phyloP scores from a whole-genome alignment of 2,113 vertebrate genomes.

The Lethenteron camtschaticum region DNA sequence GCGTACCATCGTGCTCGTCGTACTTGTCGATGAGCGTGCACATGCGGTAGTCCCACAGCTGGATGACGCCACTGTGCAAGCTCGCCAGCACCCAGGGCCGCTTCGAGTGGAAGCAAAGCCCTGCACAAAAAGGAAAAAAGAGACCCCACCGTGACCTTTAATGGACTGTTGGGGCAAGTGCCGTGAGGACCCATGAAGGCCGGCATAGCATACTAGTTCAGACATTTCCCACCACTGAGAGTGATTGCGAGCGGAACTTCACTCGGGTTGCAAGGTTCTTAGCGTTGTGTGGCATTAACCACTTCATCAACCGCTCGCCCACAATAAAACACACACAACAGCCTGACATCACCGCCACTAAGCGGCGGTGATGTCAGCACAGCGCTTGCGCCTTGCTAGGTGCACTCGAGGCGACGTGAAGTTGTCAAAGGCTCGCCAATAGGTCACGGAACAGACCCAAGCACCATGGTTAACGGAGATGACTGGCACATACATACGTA shows the following conservation, averaged over 20 bases:
- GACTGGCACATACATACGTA: no score
- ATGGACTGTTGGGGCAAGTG: neutral
- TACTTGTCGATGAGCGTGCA: conserved; percentile 94
- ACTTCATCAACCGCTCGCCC: neutral
- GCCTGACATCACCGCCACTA: no score
- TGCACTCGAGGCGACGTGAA: no score
- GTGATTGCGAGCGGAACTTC: neutral
- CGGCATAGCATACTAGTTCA: neutral
- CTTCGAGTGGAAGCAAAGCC: conserved; percentile 83
- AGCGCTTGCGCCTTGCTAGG: no score
- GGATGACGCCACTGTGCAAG: conserved; percentile 86
- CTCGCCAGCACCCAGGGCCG: conserved; percentile 85
- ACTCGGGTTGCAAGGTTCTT: neutral
- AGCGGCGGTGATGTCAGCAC: no score
- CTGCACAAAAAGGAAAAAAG: conserved; percentile 17
- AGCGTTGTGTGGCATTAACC: neutral
- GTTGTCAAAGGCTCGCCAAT: no score
- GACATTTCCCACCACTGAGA: neutral
- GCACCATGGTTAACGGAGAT: no score
- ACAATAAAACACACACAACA: no score
- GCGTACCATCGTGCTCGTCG: conserved; percentile 73
- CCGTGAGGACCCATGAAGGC: neutral
- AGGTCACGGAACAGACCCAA: no score
- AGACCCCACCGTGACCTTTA: neutral
- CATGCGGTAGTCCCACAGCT: conserved; percentile 94